A percentile compares a stretch with the other conserved stretches of the same genome.
These are phyloP conservation scores for Galaxias olidus DNA, from an alignment of 2,797 vertebrate genomes.

Conservation along the genomic window DNA sequence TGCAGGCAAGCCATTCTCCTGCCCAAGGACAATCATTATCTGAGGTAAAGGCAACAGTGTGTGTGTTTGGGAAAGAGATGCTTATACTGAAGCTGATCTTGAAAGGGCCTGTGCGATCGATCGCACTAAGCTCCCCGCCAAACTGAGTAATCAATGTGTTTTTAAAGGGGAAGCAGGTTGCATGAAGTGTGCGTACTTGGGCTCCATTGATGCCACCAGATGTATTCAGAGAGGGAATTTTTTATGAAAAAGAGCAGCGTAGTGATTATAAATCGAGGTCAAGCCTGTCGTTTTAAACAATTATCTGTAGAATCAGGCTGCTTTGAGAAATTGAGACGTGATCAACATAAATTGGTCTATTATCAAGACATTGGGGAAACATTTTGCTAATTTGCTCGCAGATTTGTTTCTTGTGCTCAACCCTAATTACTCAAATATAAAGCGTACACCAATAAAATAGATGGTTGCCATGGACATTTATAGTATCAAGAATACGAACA, in stretches of 20 bases:
- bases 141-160: slow-evolving; percentile 80
- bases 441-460: slow-evolving; percentile 39
- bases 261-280: slow-evolving; percentile 60
- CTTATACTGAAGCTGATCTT: slow-evolving; percentile 79
- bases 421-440: slow-evolving; percentile 23
- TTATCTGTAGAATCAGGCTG: no score
- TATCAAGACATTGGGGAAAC: no score
- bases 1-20: slow-evolving; percentile 70
- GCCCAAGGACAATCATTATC: slow-evolving; percentile 80
- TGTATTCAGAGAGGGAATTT: slow-evolving; percentile 44
- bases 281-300: no score
- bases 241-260: slow-evolving; percentile 38
- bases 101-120: slow-evolving; percentile 78
- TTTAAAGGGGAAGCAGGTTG: slow-evolving; percentile 75
- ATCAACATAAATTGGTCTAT: not conserved
- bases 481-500: no score
- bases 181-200: slow-evolving; percentile 68
- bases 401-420: slow-evolving; percentile 20
- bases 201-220: slow-evolving; percentile 66
- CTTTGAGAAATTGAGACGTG: not conserved
- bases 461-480: slow-evolving; percentile 1
- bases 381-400: no score
- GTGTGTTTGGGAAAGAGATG: slow-evolving; percentile 72
- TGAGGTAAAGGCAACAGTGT: slow-evolving; percentile 63
- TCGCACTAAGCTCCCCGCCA: slow-evolving; percentile 78